phyloP scores from a whole-genome alignment of 2,113 vertebrate genomes.

The Synchiropus splendidus region DNA sequence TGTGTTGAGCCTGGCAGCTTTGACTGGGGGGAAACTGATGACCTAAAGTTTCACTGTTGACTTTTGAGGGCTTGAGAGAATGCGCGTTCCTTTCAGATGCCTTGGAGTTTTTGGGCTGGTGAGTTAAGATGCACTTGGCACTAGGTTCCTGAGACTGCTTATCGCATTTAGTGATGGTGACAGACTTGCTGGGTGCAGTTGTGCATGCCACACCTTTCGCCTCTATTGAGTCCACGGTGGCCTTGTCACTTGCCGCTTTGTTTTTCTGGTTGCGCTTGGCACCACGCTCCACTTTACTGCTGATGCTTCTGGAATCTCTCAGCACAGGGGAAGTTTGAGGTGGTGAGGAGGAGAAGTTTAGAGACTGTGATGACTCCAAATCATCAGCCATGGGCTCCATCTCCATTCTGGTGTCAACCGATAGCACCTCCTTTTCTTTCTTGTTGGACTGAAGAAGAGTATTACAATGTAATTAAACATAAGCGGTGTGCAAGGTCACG shows the following conservation, averaged over 20 bases:
- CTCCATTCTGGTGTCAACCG: conserved; percentile 66
- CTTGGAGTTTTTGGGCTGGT: conserved; percentile 21
- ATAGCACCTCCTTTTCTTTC: conserved; percentile 66
- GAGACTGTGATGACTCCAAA: conserved; percentile 27
- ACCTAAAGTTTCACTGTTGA: conserved; percentile 18
- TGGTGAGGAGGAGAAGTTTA: conserved; percentile 14
- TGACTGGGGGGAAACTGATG: conserved; percentile 10
- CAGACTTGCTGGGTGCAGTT: conserved; percentile 6
- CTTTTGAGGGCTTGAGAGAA: conserved; percentile 27
- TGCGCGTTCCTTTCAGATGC: conserved; percentile 28
- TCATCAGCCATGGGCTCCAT: conserved; percentile 25
- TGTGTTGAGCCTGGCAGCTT: conserved; percentile 19
- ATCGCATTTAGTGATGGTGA: conserved; percentile 31
- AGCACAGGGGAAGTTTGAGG: conserved; percentile 25
- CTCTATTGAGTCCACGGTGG: conserved; percentile 13
- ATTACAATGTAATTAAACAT: too few species aligned
- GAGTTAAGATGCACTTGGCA: conserved; percentile 43
- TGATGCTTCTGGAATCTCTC: conserved; percentile 58
- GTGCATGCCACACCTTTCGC: conserved; percentile 9
- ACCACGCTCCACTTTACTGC: conserved; percentile 70
- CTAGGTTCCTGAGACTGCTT: conserved; percentile 49
- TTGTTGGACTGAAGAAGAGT: conserved; percentile 69
- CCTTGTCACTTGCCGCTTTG: conserved; percentile 48
- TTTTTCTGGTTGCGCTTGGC: conserved; percentile 69
- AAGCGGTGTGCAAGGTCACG: too few species aligned